Conservation (phyloP, 2,888 invertebrate genomes). For the Diplazon laetatorius region DNA sequence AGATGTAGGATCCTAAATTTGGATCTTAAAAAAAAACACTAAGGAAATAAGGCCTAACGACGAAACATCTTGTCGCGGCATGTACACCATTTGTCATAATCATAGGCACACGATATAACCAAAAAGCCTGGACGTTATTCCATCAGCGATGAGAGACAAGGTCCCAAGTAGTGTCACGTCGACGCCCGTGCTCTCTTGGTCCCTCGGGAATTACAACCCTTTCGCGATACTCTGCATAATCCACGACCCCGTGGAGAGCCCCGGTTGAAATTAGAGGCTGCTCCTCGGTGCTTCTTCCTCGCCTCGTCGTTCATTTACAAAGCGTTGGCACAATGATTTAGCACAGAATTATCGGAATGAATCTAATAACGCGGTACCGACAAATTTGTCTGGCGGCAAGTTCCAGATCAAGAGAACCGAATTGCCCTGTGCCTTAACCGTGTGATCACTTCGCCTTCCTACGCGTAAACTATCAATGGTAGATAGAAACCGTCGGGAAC, state of each 20-base stretch:
- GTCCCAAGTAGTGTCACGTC: conserved; percentile 76
- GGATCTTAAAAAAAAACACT: no score
- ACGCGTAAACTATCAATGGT: no score
- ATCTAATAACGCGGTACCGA: conserved; percentile 80
- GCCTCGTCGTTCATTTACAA: conserved; percentile 53
- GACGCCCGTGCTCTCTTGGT: conserved; percentile 69
- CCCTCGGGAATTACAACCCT: conserved; percentile 81
- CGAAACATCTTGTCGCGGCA: conserved; percentile 36
- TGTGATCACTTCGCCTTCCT: no score
- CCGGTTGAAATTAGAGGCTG: conserved; percentile 78
- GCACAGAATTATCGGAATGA: conserved; percentile 80
- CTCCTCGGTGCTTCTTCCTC: conserved; percentile 65
- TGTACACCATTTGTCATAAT: conserved; percentile 43
- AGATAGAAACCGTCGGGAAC: no score
- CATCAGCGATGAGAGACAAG: conserved; percentile 68
- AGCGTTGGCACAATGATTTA: conserved; percentile 76
- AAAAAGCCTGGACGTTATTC: conserved; percentile 69
- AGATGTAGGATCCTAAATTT: no score
- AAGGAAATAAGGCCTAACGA: no score
- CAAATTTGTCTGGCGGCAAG: conserved; percentile 76
- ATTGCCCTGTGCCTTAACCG: conserved; percentile 39
- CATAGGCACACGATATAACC: conserved; percentile 5
- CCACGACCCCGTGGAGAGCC: conserved; percentile 78
- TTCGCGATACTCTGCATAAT: conserved; percentile 77
- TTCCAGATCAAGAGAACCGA: conserved; percentile 76